Percentiles rank a stretch among this genome's conserved stretches.
Evolutionary conservation across 2,797 vertebrate species (phyloP).

Genomic region (Macropodus opercularis): DNA sequence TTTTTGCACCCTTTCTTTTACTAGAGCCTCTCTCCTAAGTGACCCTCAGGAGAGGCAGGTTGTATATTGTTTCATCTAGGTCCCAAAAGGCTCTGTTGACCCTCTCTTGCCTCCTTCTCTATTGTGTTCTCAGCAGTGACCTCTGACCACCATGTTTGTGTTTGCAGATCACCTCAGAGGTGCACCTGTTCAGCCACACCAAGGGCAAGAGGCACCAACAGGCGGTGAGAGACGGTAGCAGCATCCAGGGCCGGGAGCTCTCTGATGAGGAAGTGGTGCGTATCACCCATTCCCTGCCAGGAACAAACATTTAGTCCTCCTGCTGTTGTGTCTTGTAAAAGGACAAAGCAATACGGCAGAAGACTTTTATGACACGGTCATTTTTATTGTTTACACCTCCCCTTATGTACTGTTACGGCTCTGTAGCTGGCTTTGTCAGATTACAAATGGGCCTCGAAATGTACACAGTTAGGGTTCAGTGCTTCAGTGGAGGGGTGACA

Average conservation of each 20-base stretch:
- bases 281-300: conserved; percentile 46
- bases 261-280: conserved; percentile 99
- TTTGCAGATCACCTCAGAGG: conserved; percentile 96
- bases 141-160: conserved; percentile 73
- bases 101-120: conserved; percentile 60
- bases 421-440: conserved; percentile 61
- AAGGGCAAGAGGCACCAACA: conserved; percentile 97
- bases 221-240: conserved; percentile 96
- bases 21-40: conserved; percentile 24
- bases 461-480: conserved; percentile 77
- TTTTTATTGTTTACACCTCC: conserved; percentile 68
- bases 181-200: conserved; percentile 98
- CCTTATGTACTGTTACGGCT: conserved; percentile 47
- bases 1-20: background rate
- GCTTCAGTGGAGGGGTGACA: conserved; percentile 73
- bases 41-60: conserved; percentile 33
- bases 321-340: conserved; percentile 52
- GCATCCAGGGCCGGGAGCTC: conserved; percentile 97
- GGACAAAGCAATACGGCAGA: conserved; percentile 50
- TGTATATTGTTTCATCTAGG: conserved; percentile 62
- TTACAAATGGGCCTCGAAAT: conserved; percentile 76
- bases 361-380: conserved; percentile 62
- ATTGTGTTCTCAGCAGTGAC: conserved; percentile 67
- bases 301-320: conserved; percentile 56
- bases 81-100: conserved; percentile 62